Base-by-base conservation (phyloP, 2,888 invertebrate species). In the Mesochorus sp. region DNA sequence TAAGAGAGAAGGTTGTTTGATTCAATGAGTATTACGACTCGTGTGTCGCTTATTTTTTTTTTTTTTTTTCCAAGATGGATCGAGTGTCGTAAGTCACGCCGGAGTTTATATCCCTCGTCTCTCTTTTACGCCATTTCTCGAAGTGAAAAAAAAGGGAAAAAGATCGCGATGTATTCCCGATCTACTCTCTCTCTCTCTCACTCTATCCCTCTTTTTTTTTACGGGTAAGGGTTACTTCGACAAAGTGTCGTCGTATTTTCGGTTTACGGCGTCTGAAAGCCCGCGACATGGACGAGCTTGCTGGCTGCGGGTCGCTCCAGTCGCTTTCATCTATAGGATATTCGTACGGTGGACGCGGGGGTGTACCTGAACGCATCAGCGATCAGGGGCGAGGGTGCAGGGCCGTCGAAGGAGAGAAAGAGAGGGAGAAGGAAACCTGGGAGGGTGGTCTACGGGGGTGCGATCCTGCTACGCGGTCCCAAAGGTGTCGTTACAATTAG, bases 401-500 rank as follows among this genome's bases (percentile, higher is more conserved):
- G 79, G 81, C 81, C 82, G 81, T 61, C 39, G 42, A 14, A 24
- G n/a, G 28, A 31, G 51, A 66, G 70, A 59, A 24, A 37, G 61
- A 39, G 59, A 34, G 72, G 31, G 67, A 26, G 72, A 44, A 10
- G 49, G 66, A 70, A 82, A 80, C 77, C 75, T 82, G 82, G 77
- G 81, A 80, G 80, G 76, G 10, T 39, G 71, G 57, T 28, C 37
- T 59, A 70, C 74, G 80, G 83, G 82, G 83, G 85, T 82, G 82
- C 81, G 86, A 86, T 84, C 61, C 66, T 71, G 71, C 66, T 75
- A 85, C 82, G 82, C 72, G 82, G 86, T 88, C 89, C 90, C 90
- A 86, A 86, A 88, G 90, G 90, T 88, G 86, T 88, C 89, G 89
- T 90, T 90, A 89, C 88, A 90, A 90, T 90, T 90, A 90, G 89